A percentile compares a stretch with the other conserved stretches of the same genome.
These are phyloP conservation scores for Phalloptychus januarius DNA, from an alignment of 2,797 vertebrate genomes.

Conservation along the genomic window DNA sequence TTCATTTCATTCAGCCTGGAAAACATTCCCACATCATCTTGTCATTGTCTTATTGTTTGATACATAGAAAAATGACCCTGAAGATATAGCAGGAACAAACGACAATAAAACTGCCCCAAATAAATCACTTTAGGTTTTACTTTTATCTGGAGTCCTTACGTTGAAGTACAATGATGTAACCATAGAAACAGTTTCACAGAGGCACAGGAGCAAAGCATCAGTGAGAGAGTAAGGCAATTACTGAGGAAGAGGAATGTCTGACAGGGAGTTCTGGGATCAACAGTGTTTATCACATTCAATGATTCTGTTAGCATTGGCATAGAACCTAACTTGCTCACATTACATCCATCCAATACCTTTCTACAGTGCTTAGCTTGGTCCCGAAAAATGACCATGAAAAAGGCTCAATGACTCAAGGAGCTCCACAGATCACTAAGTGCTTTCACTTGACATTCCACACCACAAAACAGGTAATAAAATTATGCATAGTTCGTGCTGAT, in stretches of 20 bases:
- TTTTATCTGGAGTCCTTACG: conserved; percentile 10
- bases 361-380: background rate
- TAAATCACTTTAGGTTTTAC: conserved; percentile 25
- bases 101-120: background rate
- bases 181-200: background rate
- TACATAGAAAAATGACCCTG: background rate
- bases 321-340: background rate
- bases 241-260: background rate
- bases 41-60: background rate
- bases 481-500: too few species aligned
- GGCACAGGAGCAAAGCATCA: background rate
- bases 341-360: background rate
- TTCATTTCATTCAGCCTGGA: conserved; percentile 17
- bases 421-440: background rate
- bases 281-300: background rate
- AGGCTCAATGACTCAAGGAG: background rate
- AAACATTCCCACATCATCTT: background rate
- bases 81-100: background rate
- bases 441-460: background rate
- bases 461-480: too few species aligned
- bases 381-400: background rate
- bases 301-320: background rate
- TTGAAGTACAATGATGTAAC: conserved; percentile 4
- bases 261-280: background rate
- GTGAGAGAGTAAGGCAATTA: background rate